Percentiles rank a stretch among this genome's conserved stretches.
These are phyloP conservation scores for Nymphalis io DNA, from an alignment of 1,140 invertebrate species.

Conservation along the genomic window DNA sequence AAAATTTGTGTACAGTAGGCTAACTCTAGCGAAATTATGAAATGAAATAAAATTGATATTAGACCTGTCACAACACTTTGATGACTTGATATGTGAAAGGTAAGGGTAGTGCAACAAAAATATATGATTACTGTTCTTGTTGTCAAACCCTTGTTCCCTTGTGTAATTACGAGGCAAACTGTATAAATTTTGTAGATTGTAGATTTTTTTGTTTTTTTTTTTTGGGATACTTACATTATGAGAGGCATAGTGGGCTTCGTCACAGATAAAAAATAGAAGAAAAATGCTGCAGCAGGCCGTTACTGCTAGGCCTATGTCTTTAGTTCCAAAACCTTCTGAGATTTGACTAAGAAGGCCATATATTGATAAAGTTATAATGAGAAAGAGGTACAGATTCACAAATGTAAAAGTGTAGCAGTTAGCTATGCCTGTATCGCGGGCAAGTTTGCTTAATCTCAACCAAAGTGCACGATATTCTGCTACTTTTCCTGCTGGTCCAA, in stretches of 20 bases:
- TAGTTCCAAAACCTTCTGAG: constrained; percentile 84
- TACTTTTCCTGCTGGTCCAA: constrained; percentile 83
- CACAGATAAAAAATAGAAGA: constrained; percentile 84
- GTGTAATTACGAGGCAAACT: too few species aligned
- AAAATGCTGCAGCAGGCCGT: constrained; percentile 83
- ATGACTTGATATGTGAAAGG: too few species aligned
- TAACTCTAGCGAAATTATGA: too few species aligned
- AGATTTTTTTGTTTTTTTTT: too few species aligned
- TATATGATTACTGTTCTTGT: too few species aligned
- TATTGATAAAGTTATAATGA: constrained; percentile 85
- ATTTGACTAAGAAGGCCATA: constrained; percentile 85
- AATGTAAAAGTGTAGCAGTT: constrained; percentile 84
- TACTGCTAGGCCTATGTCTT: constrained; percentile 84
- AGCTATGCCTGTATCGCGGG: constrained; percentile 83
- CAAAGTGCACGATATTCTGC: constrained; percentile 84
- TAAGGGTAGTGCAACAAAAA: too few species aligned
- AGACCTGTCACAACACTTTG: too few species aligned
- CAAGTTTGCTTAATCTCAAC: constrained; percentile 84
- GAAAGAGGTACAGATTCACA: constrained; percentile 84
- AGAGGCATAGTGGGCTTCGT: constrained; percentile 85
- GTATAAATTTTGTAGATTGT: too few species aligned
- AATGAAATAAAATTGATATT: too few species aligned
- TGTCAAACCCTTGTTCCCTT: too few species aligned
- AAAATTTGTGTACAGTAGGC: too few species aligned
- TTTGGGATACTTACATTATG: constrained; percentile 74